Evolutionary conservation across 1,140 invertebrate species (phyloP), one percentile per base, ranked within the genome.

Genomic region (Phenacoccus solenopsis): DNA sequence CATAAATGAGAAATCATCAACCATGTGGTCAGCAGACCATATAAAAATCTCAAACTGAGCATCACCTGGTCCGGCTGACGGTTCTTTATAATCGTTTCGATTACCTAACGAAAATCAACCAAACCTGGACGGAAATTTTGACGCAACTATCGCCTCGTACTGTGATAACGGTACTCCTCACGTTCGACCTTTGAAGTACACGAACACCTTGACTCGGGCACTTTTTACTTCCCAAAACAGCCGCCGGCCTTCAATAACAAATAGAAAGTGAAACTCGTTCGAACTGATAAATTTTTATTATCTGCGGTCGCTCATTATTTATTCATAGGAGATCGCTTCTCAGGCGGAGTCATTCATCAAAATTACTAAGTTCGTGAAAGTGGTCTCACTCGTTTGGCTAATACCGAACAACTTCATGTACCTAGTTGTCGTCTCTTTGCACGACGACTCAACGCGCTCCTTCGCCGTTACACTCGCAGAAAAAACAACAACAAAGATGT

Each of bases 261-360:
- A 64, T 64, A 64, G 59, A 64, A 64, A 64, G 59, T 64, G 59
- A 64, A 64, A 64, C 59, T 64, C 59, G 59, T 64, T 27, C 22
- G 25, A 64, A 64, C 59, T 64, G 59, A 64, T 64, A 64, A 64
- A 64, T 25, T 64, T 64, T 64, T 64, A 64, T 64, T 64, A 49
- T 27, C 22, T 64, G 59, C 22, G 3, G 3, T 10, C 16, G 21
- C 59, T 64, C 59, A 64, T 64, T 64, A 64, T 27, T 64, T 64
- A 64, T 64, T 24, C 59, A 64, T 27, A 27, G 59, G 59, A 64
- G 59, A 64, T 64, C 59, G 59, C 25, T 64, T 64, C 59, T 64
- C 59, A 64, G 59, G 59, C 21, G 59, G 22, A 64, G 59, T 64
- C 59, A 64, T 64, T 64, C 59, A 64, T 64, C 59, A 64, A 64